Evolutionary conservation across 2,888 invertebrate genomes (phyloP).

Genomic region (Drosophila bunnanda): DNA sequence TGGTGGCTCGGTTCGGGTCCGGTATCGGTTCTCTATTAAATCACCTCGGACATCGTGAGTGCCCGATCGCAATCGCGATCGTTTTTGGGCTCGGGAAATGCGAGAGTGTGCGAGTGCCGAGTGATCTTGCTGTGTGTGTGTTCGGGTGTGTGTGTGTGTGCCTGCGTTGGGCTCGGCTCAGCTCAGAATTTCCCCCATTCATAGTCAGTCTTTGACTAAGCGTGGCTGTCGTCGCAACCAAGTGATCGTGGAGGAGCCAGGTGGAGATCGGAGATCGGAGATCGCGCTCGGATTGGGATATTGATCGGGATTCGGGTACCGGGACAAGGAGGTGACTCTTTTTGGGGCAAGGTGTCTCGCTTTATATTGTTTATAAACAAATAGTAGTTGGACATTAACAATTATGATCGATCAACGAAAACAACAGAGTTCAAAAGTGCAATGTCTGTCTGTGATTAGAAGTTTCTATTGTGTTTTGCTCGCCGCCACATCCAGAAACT

Average conservation of each 20-base stretch:
- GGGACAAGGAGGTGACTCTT: not conserved
- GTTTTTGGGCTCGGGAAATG: conserved; percentile 38
- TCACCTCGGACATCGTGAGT: conserved; percentile 39
- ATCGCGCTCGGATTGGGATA: conserved; percentile 22
- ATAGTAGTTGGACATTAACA: conserved; percentile 64
- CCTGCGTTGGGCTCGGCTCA: conserved; percentile 38
- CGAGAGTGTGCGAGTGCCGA: conserved; percentile 40
- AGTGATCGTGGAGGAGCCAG: conserved; percentile 30
- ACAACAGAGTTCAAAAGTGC: conserved; percentile 67
- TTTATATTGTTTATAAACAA: conserved; percentile 21
- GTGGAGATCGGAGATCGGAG: conserved; percentile 13
- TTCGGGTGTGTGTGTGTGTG: not conserved
- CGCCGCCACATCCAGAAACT: conserved; percentile 45
- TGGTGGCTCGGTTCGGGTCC: conserved; percentile 21
- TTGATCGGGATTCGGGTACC: conserved; percentile 12
- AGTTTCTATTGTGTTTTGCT: conserved; percentile 70
- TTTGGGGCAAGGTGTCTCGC: conserved; percentile 4
- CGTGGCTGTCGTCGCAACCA: conserved; percentile 52
- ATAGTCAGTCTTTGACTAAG: conserved; percentile 75
- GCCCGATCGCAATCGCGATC: conserved; percentile 21
- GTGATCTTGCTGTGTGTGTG: conserved; percentile 15
- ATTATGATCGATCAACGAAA: conserved; percentile 42
- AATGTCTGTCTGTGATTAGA: conserved; percentile 70
- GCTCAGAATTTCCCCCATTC: conserved; percentile 42
- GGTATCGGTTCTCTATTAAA: conserved; percentile 44